phyloP scores from a whole-genome alignment of 2,888 invertebrate species.

The Odontomyia ornata region DNA sequence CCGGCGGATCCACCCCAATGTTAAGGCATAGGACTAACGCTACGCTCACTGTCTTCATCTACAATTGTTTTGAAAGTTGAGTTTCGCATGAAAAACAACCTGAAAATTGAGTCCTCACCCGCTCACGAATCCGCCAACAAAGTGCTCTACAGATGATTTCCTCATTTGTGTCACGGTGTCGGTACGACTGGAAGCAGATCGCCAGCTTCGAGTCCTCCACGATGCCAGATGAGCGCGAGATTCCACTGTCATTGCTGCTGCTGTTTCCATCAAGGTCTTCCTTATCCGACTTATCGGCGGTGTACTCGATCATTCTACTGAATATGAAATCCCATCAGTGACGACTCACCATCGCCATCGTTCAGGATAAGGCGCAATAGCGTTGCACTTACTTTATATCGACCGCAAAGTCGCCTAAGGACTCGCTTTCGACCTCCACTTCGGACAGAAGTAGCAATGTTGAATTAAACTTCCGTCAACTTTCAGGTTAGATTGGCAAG shows the following conservation, averaged over 20 bases:
- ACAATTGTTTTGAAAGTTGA: constrained; percentile 52
- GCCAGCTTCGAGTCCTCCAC: constrained; percentile 55
- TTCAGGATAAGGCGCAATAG: too few species aligned
- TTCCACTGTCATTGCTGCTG: constrained; percentile 31
- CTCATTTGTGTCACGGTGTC: constrained; percentile 76
- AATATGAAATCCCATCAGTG: too few species aligned
- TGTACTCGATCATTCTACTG: constrained; percentile 30
- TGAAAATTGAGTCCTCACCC: too few species aligned
- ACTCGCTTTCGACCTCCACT: too few species aligned
- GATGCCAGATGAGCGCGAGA: not conserved
- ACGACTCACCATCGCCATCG: too few species aligned
- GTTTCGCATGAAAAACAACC: too few species aligned
- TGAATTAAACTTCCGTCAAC: too few species aligned
- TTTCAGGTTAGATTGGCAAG: too few species aligned
- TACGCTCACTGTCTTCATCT: constrained; percentile 99
- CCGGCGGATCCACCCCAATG: constrained; percentile 99
- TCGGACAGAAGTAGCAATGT: too few species aligned
- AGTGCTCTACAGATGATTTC: constrained; percentile 74
- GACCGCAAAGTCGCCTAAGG: too few species aligned
- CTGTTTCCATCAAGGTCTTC: constrained; percentile 29
- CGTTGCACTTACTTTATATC: too few species aligned
- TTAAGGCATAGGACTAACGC: constrained; percentile 97
- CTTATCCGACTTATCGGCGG: constrained; percentile 22
- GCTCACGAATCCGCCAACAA: constrained; percentile 92
- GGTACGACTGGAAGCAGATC: constrained; percentile 59